Percentiles rank a stretch among this genome's conserved stretches.
phyloP scores from a whole-genome alignment of 1,140 invertebrate species.

The Nylanderia fulva region DNA sequence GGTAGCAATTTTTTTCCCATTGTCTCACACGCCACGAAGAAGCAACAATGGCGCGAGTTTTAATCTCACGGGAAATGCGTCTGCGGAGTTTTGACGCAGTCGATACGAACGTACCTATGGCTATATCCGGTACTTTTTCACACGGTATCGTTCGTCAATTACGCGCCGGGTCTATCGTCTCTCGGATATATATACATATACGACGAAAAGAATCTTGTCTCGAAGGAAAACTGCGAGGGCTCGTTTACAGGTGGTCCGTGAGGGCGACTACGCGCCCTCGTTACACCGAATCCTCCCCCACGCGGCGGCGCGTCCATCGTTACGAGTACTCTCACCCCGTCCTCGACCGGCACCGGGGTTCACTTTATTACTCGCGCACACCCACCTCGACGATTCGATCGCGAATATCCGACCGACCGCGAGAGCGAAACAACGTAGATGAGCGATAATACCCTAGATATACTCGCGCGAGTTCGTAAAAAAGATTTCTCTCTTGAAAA shows the following conservation, averaged over 20 bases:
- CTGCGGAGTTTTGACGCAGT: slow-evolving; percentile 27
- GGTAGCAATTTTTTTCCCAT: slow-evolving; percentile 59
- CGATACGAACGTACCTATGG: slow-evolving; percentile 56
- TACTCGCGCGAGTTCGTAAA: neutral
- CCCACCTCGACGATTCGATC: slow-evolving; percentile 17
- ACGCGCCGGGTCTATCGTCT: neutral
- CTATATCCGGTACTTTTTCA: slow-evolving; percentile 2
- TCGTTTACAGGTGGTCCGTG: slow-evolving; percentile 64
- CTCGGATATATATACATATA: too few relatives aligned
- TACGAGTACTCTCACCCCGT: slow-evolving; percentile 58
- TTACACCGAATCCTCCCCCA: slow-evolving; percentile 35
- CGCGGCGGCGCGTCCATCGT: slow-evolving; percentile 47
- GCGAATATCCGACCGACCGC: neutral
- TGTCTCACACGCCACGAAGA: slow-evolving; percentile 12
- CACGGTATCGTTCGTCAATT: slow-evolving; percentile 48
- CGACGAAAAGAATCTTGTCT: neutral
- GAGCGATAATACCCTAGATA: slow-evolving; percentile 9
- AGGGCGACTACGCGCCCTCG: slow-evolving; percentile 1
- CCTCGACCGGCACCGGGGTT: slow-evolving; percentile 41
- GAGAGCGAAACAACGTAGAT: neutral
- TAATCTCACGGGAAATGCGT: slow-evolving; percentile 32
- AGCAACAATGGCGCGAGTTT: slow-evolving; percentile 49
- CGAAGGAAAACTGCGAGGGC: neutral
- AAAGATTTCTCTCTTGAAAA: neutral
- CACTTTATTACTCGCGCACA: slow-evolving; percentile 46